Base-by-base conservation (phyloP, 2,797 vertebrate species). In the Coilia nasus region DNA sequence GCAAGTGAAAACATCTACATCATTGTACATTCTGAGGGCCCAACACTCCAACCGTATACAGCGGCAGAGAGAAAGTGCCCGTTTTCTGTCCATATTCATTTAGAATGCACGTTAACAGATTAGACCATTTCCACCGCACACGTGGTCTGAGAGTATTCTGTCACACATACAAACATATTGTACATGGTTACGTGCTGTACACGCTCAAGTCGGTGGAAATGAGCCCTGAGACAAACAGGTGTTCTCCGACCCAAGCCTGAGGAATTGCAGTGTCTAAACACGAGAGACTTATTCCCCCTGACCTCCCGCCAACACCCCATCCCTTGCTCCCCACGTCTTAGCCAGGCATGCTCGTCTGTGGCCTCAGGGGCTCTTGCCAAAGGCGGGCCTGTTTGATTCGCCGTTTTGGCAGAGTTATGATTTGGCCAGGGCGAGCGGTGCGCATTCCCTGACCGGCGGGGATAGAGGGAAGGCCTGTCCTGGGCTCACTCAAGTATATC, bases 361-460 rank as follows among this genome's bases (percentile, higher is more conserved):
- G 44, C 82, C 9, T 83, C 57, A 81, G 21, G 31, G 85, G 54
- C 60, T 82, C 62, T 50, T 86, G 87, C 82, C 85, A 87, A 47
- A 85, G 84, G 86, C 17, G 83, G 90, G 62, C 86, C 90, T 91
- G 86, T 91, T 88, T 86, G 50, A 92, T 92, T 90, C 88, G 85
- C 89, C 62, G 83, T 41, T 21, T 88, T 91, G 91, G 91, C 90
- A 90, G 89, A 89, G 89, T 85, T 90, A 84, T 85, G 84, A 88
- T 92, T 92, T 94, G 92, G 93, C 92, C 91, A 71, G 59, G 64
- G 28, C 71, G 64, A 78, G 87, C 84, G 46, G 87, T 85, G 83
- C 89, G 83, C 89, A 91, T 93, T 94, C 92, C 91, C 89, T 86
- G 86, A 90, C 92, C 88, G 88, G 87, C 54, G 87, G 88, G 90